These are phyloP conservation scores for Columba livia DNA, from an alignment of 2,113 vertebrate genomes.

Conservation along the genomic window DNA sequence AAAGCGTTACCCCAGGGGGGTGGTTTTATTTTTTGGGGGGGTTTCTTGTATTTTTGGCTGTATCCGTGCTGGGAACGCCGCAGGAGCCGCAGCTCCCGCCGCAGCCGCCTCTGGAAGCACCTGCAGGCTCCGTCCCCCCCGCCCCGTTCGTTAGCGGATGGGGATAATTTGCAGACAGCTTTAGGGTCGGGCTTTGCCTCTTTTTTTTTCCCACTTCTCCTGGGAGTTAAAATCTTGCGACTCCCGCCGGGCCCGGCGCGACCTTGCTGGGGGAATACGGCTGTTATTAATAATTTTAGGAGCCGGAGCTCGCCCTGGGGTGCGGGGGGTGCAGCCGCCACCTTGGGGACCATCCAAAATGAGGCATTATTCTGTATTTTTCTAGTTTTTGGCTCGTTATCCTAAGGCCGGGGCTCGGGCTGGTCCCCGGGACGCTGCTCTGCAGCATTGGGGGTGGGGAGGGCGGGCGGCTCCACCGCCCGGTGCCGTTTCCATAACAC, in stretches of 20 bases:
- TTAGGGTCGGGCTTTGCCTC: background rate
- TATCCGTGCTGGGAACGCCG: background rate
- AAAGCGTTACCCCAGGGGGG: background rate
- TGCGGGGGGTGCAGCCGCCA: background rate
- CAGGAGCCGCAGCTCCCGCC: background rate
- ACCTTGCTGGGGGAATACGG: background rate
- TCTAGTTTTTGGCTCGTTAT: no score
- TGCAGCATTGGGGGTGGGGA: constrained; percentile 43
- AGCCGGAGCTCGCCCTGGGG: background rate
- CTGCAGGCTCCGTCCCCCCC: background rate
- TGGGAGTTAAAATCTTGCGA: background rate
- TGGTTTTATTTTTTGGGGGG: background rate
- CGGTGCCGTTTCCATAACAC: constrained; percentile 65
- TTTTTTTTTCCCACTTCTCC: background rate
- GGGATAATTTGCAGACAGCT: background rate
- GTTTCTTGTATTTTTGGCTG: background rate
- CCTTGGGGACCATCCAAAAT: background rate
- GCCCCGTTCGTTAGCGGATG: no score
- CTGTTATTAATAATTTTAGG: background rate
- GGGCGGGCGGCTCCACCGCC: background rate
- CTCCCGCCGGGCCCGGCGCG: background rate
- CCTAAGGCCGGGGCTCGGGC: background rate
- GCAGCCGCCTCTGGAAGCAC: background rate
- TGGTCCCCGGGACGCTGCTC: background rate
- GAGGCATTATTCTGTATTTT: no score